Evolutionary conservation across 53 echinoderm and acorn worm genomes (phyloP), one percentile per base, ranked within the genome.

Genomic region (Echinarachnius parma): DNA sequence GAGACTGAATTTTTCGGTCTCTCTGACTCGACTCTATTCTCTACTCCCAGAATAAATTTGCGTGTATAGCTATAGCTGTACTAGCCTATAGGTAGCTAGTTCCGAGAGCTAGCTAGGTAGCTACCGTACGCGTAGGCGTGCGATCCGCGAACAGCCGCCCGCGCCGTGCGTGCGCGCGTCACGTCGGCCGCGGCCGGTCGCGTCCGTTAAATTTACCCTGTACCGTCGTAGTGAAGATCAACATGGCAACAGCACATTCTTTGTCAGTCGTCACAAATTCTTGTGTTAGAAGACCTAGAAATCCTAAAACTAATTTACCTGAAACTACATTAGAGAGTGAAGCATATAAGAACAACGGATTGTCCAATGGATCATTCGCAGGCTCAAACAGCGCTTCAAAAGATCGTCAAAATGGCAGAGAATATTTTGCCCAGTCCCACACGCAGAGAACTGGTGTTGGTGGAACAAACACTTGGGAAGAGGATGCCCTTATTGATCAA

Each of bases 231-330:
- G 63, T 36, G 63, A 66, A 31, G 47, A 53, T 83, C 80, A 90
- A 89, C 84, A 89, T 90, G 90, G 90, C 89, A 80, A 86, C 89
- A 32, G 90, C 81, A 32, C 94, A 94, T 82, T 58, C 81, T 27
- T 66, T 94, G 53, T 90, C 94, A 11, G 62, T 84, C 32, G 77
- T 90, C 19, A 90, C 90, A 58, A 94, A 94, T 76, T 86, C 94
- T 27, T 94, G 87, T 69, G 82, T 94, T 9, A 87, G 65, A 81
- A 55, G 78, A 16, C 94, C 94, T 15, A 77, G 80, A 72, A 90
- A 85, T 48, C 90, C 94, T 30, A 55, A 58, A 68, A 84, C 75
- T 21, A 89, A 82, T 49, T 82, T 94, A 66, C 82, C 90, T 30
- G 90, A 84, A 23, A 84, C 87, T 31, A 80, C 82, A 28, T 23